A percentile compares a stretch with the other conserved stretches of the same genome.
Conservation (phyloP, 2,797 vertebrate species). For the Lacerta bilineata region DNA sequence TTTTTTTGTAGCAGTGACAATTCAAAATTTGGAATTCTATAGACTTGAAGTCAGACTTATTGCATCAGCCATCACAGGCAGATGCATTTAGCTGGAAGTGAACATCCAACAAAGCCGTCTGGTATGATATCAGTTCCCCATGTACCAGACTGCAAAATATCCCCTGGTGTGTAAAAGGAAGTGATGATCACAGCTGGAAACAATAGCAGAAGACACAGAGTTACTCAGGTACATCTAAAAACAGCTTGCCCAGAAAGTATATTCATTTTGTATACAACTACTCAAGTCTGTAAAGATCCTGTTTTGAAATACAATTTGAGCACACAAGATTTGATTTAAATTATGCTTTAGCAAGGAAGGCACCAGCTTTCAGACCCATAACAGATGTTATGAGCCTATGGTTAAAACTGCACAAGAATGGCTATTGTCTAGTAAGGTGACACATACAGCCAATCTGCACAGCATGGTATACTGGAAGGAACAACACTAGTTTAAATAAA, state of each 20-base stretch:
- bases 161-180: neutral
- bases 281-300: neutral
- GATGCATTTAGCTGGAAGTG: neutral
- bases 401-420: neutral
- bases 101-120: neutral
- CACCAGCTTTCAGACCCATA: neutral
- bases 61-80: neutral
- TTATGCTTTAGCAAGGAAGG: neutral
- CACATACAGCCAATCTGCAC: too few species aligned
- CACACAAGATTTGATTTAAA: neutral
- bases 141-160: too few species aligned
- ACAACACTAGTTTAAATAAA: neutral
- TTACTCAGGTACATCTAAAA: neutral
- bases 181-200: neutral
- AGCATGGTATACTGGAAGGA: neutral
- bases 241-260: neutral
- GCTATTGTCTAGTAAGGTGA: neutral
- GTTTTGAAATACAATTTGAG: neutral
- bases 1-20: neutral
- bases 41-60: neutral
- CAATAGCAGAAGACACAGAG: neutral
- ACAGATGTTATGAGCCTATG: neutral
- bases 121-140: neutral
- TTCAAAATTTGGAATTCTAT: neutral
- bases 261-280: neutral